Conservation (phyloP, 2,113 vertebrate genomes). For the Tichodroma muraria region DNA sequence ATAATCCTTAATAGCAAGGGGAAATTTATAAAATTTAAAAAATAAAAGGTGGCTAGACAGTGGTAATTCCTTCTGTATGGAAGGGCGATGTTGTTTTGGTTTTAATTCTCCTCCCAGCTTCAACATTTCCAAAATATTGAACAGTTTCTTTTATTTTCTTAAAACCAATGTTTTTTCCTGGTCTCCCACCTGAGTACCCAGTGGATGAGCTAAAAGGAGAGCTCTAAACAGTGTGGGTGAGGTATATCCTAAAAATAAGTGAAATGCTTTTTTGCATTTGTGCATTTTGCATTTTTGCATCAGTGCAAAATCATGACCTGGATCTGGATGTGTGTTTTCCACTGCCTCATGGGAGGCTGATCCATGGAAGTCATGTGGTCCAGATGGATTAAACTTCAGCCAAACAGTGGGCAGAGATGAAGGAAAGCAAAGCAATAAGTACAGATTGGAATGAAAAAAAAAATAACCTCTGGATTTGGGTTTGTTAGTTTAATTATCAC, state of each 20-base stretch:
- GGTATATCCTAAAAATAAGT: not conserved
- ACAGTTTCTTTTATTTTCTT: not conserved
- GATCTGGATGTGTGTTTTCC: not conserved
- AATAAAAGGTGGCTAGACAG: not conserved
- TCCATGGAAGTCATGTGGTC: not conserved
- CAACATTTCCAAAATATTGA: not conserved
- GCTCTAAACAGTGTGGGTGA: accelerated
- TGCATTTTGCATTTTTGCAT: no score
- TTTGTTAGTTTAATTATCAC: not conserved
- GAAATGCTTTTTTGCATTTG: not conserved
- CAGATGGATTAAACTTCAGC: not conserved
- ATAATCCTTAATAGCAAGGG: not conserved
- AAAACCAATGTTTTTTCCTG: not conserved
- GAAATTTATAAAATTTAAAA: not conserved
- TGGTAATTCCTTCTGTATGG: not conserved
- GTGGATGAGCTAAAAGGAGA: not conserved
- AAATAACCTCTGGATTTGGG: not conserved
- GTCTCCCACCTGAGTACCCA: not conserved
- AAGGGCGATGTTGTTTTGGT: not conserved
- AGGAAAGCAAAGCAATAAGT: not conserved
- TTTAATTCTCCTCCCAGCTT: not conserved
- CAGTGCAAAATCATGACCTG: not conserved
- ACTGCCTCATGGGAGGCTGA: not conserved
- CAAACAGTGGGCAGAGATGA: not conserved
- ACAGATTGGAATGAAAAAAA: not conserved